These are phyloP conservation scores for Enteromius paludinosus DNA, from an alignment of 2,797 vertebrate genomes.

Conservation along the genomic window DNA sequence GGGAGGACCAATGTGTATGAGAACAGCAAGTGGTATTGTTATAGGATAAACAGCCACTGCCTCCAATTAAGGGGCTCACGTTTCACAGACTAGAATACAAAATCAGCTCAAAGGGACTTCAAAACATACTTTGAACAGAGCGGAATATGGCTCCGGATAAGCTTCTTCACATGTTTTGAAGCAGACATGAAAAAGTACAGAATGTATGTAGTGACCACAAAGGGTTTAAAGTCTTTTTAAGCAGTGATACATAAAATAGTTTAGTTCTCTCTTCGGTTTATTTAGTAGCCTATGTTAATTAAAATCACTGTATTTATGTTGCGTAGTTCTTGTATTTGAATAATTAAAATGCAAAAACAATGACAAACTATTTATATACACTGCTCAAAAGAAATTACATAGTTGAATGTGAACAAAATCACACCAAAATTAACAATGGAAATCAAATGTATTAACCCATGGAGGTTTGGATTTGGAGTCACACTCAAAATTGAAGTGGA, in stretches of 20 bases:
- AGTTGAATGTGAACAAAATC: no score
- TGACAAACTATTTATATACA: not conserved
- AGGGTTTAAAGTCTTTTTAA: not conserved
- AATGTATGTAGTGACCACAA: not conserved
- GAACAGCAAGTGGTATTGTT: slow-evolving; percentile 31
- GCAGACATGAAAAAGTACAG: not conserved
- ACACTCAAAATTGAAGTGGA: no score
- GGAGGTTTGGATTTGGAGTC: no score
- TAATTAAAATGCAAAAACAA: not conserved
- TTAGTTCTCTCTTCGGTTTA: not conserved
- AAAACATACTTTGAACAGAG: not conserved
- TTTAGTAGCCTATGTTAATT: not conserved
- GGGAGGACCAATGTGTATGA: not conserved
- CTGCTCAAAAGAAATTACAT: no score
- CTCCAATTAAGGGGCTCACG: slow-evolving; percentile 4
- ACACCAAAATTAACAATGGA: no score
- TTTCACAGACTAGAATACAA: not conserved
- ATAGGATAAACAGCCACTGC: slow-evolving; percentile 28
- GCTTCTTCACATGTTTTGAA: slow-evolving; percentile 1
- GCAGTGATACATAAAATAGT: not conserved
- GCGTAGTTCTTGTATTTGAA: not conserved
- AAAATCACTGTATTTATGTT: not conserved
- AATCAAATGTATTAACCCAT: no score
- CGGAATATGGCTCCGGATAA: not conserved
- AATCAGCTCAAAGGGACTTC: slow-evolving; percentile 12